A percentile compares a stretch with the other conserved stretches of the same genome.
These are phyloP conservation scores for Drosophila ezoana DNA, from an alignment of 2,888 invertebrate species.

Conservation along the genomic window DNA sequence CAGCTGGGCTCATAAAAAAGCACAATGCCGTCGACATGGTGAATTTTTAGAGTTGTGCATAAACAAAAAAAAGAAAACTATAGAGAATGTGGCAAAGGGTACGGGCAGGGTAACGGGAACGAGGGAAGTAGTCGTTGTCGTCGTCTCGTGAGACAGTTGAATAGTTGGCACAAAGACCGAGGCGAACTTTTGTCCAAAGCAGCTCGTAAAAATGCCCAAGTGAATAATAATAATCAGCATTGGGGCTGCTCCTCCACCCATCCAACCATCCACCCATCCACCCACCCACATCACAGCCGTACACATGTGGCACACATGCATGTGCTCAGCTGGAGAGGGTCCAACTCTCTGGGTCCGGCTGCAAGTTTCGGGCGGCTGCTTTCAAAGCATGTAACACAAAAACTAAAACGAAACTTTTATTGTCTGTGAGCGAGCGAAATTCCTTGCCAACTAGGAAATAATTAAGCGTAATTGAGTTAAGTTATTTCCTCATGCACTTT, in stretches of 20 bases:
- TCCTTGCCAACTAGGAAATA: conserved; percentile 79
- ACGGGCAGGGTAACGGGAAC: not conserved
- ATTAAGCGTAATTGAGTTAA: conserved; percentile 82
- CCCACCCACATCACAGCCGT: conserved; percentile 1
- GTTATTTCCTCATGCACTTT: conserved; percentile 74
- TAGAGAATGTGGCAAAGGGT: conserved; percentile 3
- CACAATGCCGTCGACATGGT: conserved; percentile 38
- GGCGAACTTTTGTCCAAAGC: conserved; percentile 74
- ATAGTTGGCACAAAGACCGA: conserved; percentile 59
- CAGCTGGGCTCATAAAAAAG: conserved; percentile 72
- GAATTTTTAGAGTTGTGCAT: conserved; percentile 72
- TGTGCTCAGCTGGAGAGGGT: conserved; percentile 7
- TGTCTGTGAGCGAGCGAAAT: conserved; percentile 71
- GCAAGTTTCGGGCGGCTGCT: conserved; percentile 12
- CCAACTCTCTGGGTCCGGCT: conserved; percentile 7
- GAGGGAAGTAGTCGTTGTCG: conserved; percentile 7
- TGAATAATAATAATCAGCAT: conserved; percentile 82
- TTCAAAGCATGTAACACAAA: conserved; percentile 50
- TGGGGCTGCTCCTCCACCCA: conserved; percentile 35
- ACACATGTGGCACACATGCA: conserved; percentile 38
- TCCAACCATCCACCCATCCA: not conserved
- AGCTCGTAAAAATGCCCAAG: conserved; percentile 83
- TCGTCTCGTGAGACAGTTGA: conserved; percentile 56
- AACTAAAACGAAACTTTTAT: conserved; percentile 76
- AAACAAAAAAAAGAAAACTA: conserved; percentile 12